Base-by-base conservation (phyloP, 2,888 invertebrate species). In the Lasioglossum pauxillum region DNA sequence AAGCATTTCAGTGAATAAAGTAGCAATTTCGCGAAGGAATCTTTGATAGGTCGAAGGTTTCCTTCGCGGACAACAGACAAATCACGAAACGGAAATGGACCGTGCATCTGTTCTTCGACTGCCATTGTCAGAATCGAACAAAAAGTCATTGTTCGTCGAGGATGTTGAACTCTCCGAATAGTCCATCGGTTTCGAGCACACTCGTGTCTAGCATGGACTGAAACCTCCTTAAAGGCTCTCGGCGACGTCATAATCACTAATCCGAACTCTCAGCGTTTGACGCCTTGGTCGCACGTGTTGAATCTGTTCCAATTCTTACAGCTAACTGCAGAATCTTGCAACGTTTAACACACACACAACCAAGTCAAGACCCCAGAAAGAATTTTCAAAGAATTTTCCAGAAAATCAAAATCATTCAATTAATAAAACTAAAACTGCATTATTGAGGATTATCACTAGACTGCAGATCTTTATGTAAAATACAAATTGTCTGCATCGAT, bases 161-260 rank as follows among this genome's bases (percentile, higher is more conserved):
- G 67, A 82, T 88, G 85, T 88, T 88, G 88, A 88, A 81, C 78
- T 83, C 78, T 80, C 85, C 69, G 71, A 74, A 44, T 46, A 35
- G 67, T 64, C 49, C 75, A 73, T 75, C 77, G 57, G 49, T 57
- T 53, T 75, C 76, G 67, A 84, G 76, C 73, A 84, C 46, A 74
- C 84, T 75, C 41, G 64, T 67, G 78, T 72, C 41, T 79, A 72
- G 60, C n/a, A 60, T 44, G 79, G 46, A 46, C 73, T 73, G 77
- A 73, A 67, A 85, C 76, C n/a, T 86, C 69, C 57, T 67, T 64
- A 86, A 69, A 49, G 75, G 60, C 57, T 74, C 78, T 85, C 76
- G 38, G 60, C 60, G n/a, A 76, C 35, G 75, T 64, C 27, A 73
- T 78, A 81, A 81, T 82, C 81, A 35, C 60, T 75, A 79, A 78